phyloP scores from a whole-genome alignment of 2,113 vertebrate species.

The Chloropsis cyanopogon region DNA sequence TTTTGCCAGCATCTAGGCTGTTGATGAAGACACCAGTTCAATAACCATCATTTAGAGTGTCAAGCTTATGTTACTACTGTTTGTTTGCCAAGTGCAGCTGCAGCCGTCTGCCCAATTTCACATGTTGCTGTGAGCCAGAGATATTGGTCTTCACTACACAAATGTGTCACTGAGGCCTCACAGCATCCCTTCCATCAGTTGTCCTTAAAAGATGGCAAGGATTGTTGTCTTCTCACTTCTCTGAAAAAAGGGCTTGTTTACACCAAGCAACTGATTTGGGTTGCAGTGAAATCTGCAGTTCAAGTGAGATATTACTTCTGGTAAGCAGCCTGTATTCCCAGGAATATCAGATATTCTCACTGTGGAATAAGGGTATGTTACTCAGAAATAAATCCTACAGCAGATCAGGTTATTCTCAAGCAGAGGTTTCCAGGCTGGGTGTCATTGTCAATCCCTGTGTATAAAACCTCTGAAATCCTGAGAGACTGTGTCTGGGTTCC shows the following conservation, averaged over 20 bases:
- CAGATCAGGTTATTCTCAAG: not conserved
- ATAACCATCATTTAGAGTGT: not conserved
- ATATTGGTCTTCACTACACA: not conserved
- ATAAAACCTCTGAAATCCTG: not conserved
- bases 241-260: not conserved
- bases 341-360: not conserved
- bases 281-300: not conserved
- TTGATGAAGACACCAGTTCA: not conserved
- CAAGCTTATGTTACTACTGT: not conserved
- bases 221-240: not conserved
- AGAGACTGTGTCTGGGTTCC: not conserved
- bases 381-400: not conserved
- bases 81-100: slow-evolving; percentile 38
- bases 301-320: not conserved
- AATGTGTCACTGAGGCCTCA: not conserved
- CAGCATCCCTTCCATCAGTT: not conserved
- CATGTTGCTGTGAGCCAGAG: not conserved
- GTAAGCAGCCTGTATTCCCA: not conserved
- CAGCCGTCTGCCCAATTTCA: not conserved
- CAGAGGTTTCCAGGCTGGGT: not conserved
- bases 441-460: not conserved
- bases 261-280: not conserved
- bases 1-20: slow-evolving; percentile 33
- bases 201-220: not conserved
- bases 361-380: not conserved